A percentile compares a stretch with the other conserved stretches of the same genome.
These are phyloP conservation scores for Parambassis ranga DNA, from an alignment of 2,797 vertebrate species.

Conservation along the genomic window DNA sequence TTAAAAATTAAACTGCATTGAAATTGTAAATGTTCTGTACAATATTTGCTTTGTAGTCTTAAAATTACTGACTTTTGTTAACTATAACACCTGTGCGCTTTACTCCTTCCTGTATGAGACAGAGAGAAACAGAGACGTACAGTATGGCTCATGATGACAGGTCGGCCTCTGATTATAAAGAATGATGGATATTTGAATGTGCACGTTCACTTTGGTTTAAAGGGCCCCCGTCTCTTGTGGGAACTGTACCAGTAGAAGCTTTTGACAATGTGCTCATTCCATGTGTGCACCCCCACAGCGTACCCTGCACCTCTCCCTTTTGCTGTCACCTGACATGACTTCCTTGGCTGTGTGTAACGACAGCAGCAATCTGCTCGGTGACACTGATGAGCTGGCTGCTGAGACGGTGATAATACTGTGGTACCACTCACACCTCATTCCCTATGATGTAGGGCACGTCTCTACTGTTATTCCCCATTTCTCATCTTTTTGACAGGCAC, in stretches of 20 bases:
- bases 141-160: conserved; percentile 20
- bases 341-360: conserved; percentile 59
- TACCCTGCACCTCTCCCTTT: conserved; percentile 38
- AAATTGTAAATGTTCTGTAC: neutral
- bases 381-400: conserved; percentile 71
- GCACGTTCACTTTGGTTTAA: conserved; percentile 65
- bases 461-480: conserved; percentile 60
- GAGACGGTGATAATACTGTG: conserved; percentile 54
- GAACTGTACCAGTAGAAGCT: conserved; percentile 32
- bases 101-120: neutral
- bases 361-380: conserved; percentile 71
- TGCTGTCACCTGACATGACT: conserved; percentile 73
- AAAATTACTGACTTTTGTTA: too few species aligned
- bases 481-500: conserved; percentile 68
- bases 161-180: conserved; percentile 51
- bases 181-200: conserved; percentile 64
- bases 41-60: too few species aligned
- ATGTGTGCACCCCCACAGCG: conserved; percentile 40
- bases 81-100: neutral
- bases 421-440: conserved; percentile 59
- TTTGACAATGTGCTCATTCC: conserved; percentile 53
- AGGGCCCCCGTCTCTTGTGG: conserved; percentile 54
- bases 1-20: too few species aligned
- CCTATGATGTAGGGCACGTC: conserved; percentile 67
- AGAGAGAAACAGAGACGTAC: conserved; percentile 9